A percentile compares a stretch with the other conserved stretches of the same genome.
phyloP scores from a whole-genome alignment of 2,888 invertebrate genomes.

The Parthenolecanium corni region DNA sequence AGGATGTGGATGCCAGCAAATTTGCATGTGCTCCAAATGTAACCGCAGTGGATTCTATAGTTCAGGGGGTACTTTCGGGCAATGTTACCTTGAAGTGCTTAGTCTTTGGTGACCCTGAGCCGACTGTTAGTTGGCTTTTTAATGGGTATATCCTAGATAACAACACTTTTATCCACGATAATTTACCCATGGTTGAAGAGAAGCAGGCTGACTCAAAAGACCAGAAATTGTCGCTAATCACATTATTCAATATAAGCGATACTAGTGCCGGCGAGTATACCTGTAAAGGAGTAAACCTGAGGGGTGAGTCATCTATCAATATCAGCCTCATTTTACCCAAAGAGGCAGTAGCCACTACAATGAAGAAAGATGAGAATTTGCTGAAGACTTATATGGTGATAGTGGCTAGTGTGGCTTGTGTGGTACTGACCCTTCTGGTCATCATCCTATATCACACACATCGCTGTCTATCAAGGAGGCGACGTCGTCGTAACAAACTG shows the following conservation, averaged over 20 bases:
- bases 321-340: constrained; percentile 53
- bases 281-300: constrained; percentile 60
- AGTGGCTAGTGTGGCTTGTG: constrained; percentile 56
- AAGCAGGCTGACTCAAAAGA: not conserved
- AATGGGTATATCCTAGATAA: constrained; percentile 46
- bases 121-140: constrained; percentile 68
- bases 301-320: constrained; percentile 43
- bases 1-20: constrained; percentile 57
- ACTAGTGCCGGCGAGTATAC: constrained; percentile 74
- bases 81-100: constrained; percentile 72
- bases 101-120: constrained; percentile 71
- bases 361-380: constrained; percentile 59
- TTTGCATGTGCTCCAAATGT: constrained; percentile 76
- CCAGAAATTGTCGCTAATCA: constrained; percentile 60
- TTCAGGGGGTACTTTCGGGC: constrained; percentile 66
- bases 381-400: constrained; percentile 59
- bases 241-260: constrained; percentile 68
- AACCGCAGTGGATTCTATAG: constrained; percentile 40
- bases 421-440: constrained; percentile 51
- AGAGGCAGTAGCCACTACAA: constrained; percentile 63
- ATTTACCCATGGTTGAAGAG: constrained; percentile 30
- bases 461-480: constrained; percentile 39
- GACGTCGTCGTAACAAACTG: constrained; percentile 49
- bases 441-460: constrained; percentile 34
- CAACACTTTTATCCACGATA: constrained; percentile 12